Percentiles rank a stretch among this genome's conserved stretches.
Conservation (phyloP, 92 coral and sea anemone species). For the Blastomussa wellsi region DNA sequence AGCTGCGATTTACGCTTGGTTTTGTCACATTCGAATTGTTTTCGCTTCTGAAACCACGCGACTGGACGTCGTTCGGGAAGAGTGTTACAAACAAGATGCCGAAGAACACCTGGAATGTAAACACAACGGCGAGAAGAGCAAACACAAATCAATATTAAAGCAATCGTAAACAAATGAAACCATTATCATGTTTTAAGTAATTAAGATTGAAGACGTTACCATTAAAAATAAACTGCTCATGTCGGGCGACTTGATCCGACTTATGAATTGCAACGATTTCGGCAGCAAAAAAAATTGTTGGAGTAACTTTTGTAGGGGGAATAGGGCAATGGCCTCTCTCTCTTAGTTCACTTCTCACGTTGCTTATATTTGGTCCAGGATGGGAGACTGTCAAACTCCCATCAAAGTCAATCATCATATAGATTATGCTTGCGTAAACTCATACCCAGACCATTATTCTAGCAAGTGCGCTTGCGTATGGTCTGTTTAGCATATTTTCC, state of each 20-base stretch:
- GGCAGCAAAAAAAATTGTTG: background rate
- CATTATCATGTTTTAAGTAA: conserved; percentile 13
- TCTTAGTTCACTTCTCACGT: no score
- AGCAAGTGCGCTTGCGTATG: no score
- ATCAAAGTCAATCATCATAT: no score
- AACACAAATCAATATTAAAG: background rate
- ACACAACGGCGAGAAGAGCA: background rate
- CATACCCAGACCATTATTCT: no score
- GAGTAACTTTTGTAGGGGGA: no score
- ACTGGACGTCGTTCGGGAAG: background rate
- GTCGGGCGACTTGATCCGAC: conserved; percentile 26
- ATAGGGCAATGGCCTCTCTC: no score
- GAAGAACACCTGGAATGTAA: conserved; percentile 22
- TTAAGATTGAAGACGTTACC: conserved; percentile 26
- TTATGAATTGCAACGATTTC: background rate
- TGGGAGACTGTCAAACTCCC: no score
- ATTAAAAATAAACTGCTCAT: conserved; percentile 22
- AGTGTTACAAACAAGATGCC: background rate
- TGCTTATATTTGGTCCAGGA: no score
- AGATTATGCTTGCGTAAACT: no score
- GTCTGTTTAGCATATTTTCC: no score
- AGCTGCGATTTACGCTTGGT: background rate
- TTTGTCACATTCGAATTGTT: background rate
- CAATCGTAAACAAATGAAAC: conserved; percentile 3
- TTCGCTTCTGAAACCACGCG: background rate